phyloP scores from a whole-genome alignment of 2,113 vertebrate genomes.

The Myrmophylax atrothorax region DNA sequence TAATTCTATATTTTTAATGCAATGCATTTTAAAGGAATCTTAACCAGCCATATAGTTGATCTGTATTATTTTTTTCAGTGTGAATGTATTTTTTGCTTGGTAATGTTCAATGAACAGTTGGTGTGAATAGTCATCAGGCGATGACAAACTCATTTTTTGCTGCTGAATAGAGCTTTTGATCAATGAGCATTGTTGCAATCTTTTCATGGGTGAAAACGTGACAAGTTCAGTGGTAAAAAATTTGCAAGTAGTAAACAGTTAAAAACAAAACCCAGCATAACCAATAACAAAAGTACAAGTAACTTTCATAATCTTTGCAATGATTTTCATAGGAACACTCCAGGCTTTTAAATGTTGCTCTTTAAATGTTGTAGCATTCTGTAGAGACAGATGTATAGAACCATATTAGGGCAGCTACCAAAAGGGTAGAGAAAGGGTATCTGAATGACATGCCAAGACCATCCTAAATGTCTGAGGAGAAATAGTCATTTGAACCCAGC shows the following conservation, averaged over 20 bases:
- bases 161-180: neutral
- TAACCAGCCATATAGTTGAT: neutral
- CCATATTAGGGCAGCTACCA: neutral
- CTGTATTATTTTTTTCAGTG: neutral
- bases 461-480: neutral
- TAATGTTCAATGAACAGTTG: neutral
- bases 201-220: neutral
- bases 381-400: neutral
- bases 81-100: rapidly evolving
- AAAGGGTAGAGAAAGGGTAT: neutral
- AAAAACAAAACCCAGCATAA: neutral
- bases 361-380: neutral
- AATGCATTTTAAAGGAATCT: neutral
- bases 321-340: neutral
- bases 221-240: neutral
- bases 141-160: neutral
- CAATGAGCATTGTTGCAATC: neutral
- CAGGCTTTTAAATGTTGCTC: neutral
- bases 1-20: neutral
- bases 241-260: neutral
- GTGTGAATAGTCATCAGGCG: neutral
- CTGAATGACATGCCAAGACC: neutral
- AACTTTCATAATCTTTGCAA: neutral
- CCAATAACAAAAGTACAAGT: neutral
- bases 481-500: neutral